phyloP scores from a whole-genome alignment of 1,140 invertebrate species.

The Chironomus striatipennis region DNA sequence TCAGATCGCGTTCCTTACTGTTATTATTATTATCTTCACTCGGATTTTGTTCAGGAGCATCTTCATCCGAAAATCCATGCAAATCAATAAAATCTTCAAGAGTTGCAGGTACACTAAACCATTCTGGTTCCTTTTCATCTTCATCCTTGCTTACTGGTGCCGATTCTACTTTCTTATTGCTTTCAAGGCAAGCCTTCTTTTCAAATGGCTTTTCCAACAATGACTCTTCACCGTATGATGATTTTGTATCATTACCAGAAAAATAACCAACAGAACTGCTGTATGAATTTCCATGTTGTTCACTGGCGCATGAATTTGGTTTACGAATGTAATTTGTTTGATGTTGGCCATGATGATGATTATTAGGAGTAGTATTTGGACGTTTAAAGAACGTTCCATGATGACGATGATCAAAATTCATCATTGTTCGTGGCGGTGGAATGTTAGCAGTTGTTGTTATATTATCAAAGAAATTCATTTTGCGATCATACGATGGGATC shows the following conservation, averaged over 20 bases:
- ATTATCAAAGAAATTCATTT: neutral
- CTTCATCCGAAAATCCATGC: constrained; percentile 22
- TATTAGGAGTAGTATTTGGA: too few relatives aligned
- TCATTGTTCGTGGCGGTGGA: constrained; percentile 3
- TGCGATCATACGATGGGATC: neutral
- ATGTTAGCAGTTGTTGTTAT: neutral
- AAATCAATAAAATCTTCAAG: constrained; percentile 19
- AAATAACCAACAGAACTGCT: neutral
- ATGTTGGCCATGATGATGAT: neutral
- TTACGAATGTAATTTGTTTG: neutral
- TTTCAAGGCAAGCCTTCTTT: neutral
- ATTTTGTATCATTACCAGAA: neutral
- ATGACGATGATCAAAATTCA: neutral
- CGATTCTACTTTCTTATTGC: neutral
- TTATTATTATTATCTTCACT: neutral
- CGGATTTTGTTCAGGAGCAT: neutral
- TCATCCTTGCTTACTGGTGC: neutral
- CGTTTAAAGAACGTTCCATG: neutral
- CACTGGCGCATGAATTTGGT: neutral
- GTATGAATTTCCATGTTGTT: neutral
- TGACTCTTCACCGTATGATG: neutral
- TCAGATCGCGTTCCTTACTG: too few relatives aligned
- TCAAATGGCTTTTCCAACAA: neutral
- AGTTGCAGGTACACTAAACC: neutral
- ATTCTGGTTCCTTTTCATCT: constrained; percentile 15